Conservation (phyloP, 2,797 vertebrate genomes). For the Furcifer pardalis region DNA sequence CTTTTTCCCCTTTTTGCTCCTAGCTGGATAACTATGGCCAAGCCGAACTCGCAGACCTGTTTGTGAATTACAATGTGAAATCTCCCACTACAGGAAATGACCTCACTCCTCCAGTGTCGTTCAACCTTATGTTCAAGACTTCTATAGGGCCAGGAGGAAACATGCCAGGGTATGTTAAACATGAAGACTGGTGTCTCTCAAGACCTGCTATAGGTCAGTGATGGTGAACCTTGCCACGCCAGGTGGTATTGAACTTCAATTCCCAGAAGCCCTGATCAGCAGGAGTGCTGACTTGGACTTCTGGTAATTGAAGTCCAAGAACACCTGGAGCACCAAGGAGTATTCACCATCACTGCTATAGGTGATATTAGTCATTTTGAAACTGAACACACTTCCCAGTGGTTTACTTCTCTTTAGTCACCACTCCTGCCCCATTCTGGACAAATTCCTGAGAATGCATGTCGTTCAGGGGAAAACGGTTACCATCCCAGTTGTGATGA, state of each 20-base stretch:
- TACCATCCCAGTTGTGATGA: neutral
- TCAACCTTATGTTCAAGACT: slow-evolving; percentile 99
- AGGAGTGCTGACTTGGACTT: no score
- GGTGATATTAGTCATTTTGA: neutral
- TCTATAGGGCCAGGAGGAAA: slow-evolving; percentile 97
- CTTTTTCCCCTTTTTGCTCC: slow-evolving; percentile 45
- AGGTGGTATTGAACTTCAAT: no score
- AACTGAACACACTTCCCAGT: neutral
- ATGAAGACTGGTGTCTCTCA: neutral
- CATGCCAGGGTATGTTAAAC: slow-evolving; percentile 87
- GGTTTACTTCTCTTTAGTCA: neutral
- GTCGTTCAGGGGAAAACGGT: neutral
- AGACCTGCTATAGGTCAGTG: no score
- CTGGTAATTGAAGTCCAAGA: no score
- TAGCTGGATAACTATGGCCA: slow-evolving; percentile 97
- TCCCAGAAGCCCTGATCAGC: no score
- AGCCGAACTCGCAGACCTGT: slow-evolving; percentile 90
- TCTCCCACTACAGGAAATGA: slow-evolving; percentile 95
- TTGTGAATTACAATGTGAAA: slow-evolving; percentile 95
- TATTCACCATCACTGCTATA: no score
- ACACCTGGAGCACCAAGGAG: no score
- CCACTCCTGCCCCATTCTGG: neutral
- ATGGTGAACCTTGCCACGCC: no score
- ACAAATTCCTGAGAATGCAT: neutral
- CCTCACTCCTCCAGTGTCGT: slow-evolving; percentile 89